Percentiles rank a stretch among this genome's conserved stretches.
Evolutionary conservation across 1,140 invertebrate genomes (phyloP).

Genomic region (Saccostrea glomerata): DNA sequence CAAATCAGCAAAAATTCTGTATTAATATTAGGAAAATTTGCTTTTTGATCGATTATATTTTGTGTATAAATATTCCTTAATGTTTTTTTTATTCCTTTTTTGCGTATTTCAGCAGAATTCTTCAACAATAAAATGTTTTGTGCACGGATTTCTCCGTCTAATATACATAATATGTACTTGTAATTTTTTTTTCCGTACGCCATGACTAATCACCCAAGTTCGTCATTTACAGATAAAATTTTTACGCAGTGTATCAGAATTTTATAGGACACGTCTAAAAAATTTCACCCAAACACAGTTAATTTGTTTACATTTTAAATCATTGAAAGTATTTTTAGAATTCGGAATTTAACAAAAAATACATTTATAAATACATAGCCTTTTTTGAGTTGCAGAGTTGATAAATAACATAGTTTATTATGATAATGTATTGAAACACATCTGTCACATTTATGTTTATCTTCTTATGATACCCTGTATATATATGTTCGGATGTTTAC

Average conservation of each 20-base stretch:
- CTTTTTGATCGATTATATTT: neutral
- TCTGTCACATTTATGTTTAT: neutral
- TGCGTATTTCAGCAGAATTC: neutral
- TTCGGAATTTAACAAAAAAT: neutral
- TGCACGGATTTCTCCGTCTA: neutral
- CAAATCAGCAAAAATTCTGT: neutral
- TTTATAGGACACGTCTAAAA: neutral
- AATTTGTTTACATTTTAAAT: neutral
- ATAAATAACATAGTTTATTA: neutral
- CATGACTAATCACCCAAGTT: constrained; percentile 23
- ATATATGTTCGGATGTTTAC: neutral
- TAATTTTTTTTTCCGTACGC: neutral
- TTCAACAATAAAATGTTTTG: neutral
- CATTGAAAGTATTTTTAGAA: too few relatives aligned
- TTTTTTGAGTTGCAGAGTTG: neutral
- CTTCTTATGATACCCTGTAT: neutral
- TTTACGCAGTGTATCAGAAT: neutral
- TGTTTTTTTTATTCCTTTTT: neutral
- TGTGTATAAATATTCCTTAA: neutral
- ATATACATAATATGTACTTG: constrained; percentile 20
- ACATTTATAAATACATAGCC: neutral
- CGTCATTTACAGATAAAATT: constrained; percentile 32
- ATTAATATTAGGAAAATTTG: neutral
- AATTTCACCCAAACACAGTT: neutral
- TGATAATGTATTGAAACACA: neutral